A percentile compares a stretch with the other conserved stretches of the same genome.
phyloP scores from a whole-genome alignment of 2,113 vertebrate species.

The Cranoglanis bouderius region DNA sequence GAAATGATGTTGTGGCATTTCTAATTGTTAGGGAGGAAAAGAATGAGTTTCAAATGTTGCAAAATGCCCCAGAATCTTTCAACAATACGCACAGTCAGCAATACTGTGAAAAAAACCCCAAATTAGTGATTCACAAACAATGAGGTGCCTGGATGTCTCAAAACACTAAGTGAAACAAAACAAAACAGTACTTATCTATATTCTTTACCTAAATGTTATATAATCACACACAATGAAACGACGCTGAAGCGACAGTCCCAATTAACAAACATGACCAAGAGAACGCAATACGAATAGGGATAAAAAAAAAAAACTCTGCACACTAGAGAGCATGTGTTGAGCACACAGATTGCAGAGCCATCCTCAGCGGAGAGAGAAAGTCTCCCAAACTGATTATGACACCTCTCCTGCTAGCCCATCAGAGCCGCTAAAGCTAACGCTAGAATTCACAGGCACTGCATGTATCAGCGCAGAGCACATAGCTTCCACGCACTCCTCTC shows the following conservation, averaged over 20 bases:
- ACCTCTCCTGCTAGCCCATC: constrained; percentile 76
- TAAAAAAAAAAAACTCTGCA: background rate
- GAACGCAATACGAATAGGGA: background rate
- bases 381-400: constrained; percentile 66
- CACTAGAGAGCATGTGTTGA: constrained; percentile 38
- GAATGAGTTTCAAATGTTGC: background rate
- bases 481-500: constrained; percentile 72
- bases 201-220: background rate
- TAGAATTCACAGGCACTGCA: constrained; percentile 80
- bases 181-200: background rate
- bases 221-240: background rate
- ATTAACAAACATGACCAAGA: background rate
- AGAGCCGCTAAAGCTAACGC: constrained; percentile 77
- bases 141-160: constrained; percentile 27
- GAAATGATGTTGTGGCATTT: constrained; percentile 2
- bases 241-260: background rate
- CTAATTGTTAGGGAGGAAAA: constrained; percentile 3
- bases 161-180: background rate
- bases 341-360: constrained; percentile 54
- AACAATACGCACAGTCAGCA: background rate
- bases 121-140: constrained; percentile 22
- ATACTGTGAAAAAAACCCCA: background rate
- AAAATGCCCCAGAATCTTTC: constrained; percentile 9
- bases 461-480: constrained; percentile 76
- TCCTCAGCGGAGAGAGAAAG: constrained; percentile 49